Evolutionary conservation across 2,888 invertebrate genomes (phyloP).

Genomic region (Drosophila algonquin): DNA sequence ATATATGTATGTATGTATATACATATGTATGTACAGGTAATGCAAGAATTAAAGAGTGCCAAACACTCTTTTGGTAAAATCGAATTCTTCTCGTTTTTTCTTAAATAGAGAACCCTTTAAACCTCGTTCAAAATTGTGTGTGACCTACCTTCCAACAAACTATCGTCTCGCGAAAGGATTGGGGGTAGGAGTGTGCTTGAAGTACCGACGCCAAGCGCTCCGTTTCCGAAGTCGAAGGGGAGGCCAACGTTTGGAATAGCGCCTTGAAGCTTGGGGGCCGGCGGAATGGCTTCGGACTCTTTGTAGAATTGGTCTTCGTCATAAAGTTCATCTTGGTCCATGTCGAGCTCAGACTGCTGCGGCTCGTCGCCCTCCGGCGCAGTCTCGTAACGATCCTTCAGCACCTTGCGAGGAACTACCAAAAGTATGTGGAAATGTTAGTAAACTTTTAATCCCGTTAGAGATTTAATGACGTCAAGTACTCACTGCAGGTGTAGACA

Average conservation of each 20-base stretch:
- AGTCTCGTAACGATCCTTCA: constrained; percentile 92
- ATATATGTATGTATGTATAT: no score
- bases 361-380: constrained; percentile 91
- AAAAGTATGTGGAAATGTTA: constrained; percentile 28
- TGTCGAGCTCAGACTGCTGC: constrained; percentile 85
- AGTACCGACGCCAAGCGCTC: constrained; percentile 50
- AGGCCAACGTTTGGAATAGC: constrained; percentile 79
- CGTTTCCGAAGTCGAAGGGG: constrained; percentile 68
- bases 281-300: constrained; percentile 86
- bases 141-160: constrained; percentile 81
- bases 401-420: constrained; percentile 92
- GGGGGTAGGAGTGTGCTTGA: constrained; percentile 80
- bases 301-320: constrained; percentile 86
- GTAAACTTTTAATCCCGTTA: background rate
- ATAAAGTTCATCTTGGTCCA: constrained; percentile 85
- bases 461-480: background rate
- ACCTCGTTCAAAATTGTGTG: background rate
- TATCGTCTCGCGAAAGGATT: constrained; percentile 78
- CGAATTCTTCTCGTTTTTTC: no score
- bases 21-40: no score
- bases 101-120: no score
- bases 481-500: constrained; percentile 94
- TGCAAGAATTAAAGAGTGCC: no score
- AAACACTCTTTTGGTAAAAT: no score
- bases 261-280: constrained; percentile 84